Evolutionary conservation across 2,797 vertebrate species (phyloP).

Genomic region (Centroberyx gerrardi): DNA sequence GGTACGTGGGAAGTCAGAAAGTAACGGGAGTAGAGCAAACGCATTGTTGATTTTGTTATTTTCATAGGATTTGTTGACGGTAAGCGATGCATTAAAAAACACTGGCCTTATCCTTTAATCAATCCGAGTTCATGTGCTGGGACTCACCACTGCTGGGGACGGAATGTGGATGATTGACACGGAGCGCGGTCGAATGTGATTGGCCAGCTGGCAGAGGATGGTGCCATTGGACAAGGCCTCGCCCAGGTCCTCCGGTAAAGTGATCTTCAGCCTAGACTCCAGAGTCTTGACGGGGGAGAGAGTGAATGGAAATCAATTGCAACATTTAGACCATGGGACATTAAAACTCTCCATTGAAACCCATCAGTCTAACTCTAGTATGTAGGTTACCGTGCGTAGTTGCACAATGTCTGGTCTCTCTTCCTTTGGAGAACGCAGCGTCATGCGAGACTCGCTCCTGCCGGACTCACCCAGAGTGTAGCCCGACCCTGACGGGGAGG

Average conservation of each 20-base stretch:
- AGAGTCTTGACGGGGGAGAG: conserved; percentile 80
- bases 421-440: conserved; percentile 79
- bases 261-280: conserved; percentile 87
- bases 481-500: conserved; percentile 28
- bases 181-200: conserved; percentile 88
- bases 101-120: too few relatives aligned
- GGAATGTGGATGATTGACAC: conserved; percentile 93
- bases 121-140: too few relatives aligned
- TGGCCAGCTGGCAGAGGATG: conserved; percentile 91
- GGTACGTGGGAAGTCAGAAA: too few relatives aligned
- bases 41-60: too few relatives aligned
- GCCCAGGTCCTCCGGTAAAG: conserved; percentile 86
- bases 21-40: too few relatives aligned
- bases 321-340: too few relatives aligned
- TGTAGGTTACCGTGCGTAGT: conserved; percentile 78
- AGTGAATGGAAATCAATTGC: background rate
- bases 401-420: conserved; percentile 78
- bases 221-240: conserved; percentile 89
- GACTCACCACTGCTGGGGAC: conserved; percentile 93
- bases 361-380: too few relatives aligned
- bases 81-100: too few relatives aligned
- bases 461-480: conserved; percentile 77
- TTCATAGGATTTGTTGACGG: too few relatives aligned
- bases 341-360: too few relatives aligned
- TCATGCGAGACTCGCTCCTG: conserved; percentile 82